Evolutionary conservation across 2,113 vertebrate genomes (phyloP), one percentile per base, ranked within the genome.

Genomic region (Hippocampus mohnikei): DNA sequence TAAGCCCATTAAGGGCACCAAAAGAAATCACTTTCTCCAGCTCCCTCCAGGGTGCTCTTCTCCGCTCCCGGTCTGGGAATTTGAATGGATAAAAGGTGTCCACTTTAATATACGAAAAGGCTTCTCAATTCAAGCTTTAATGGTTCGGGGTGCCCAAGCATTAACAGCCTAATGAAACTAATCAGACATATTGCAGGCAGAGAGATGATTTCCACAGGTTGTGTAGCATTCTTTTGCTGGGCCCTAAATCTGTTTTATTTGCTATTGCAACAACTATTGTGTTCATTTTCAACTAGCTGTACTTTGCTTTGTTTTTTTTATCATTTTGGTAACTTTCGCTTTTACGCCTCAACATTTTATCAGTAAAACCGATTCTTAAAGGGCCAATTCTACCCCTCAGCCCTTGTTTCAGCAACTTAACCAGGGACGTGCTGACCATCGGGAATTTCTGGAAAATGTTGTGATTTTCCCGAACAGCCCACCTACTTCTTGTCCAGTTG

Each of bases 1-100:
- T 65, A 65, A 65, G 40, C 63, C 63, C 42, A 65, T 65, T 65
- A 65, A 65, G 10, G 16, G 23, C 23, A 65, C n/a, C 63, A 65
- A 65, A 25, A 23, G 63, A 65, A 65, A 27, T 46, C 63, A 46
- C 63, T 65, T 46, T 65, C 63, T 46, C n/a, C 63, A 25, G 13
- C 42, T 46, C 63, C 63, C 63, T 65, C 63, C 23, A 46, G 63
- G 63, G 42, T 44, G 33, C 60, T 40, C 23, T 27, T 65, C 63
- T 44, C 8, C 23, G 3, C 5, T 40, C 33, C 18, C 1, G 11
- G 60, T 62, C n/a, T 64, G n/a, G 23, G 23, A 46, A 65, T 65
- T 64, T 64, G n/a, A 44, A 64, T 25, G n/a, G 63, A 46, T 27
- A 46, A 33, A 65, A 46, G 16, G 23, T 65, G 63, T 46, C 13